A percentile compares a stretch with the other conserved stretches of the same genome.
phyloP scores from a whole-genome alignment of 2,797 vertebrate species.

The Numenius phaeopus region DNA sequence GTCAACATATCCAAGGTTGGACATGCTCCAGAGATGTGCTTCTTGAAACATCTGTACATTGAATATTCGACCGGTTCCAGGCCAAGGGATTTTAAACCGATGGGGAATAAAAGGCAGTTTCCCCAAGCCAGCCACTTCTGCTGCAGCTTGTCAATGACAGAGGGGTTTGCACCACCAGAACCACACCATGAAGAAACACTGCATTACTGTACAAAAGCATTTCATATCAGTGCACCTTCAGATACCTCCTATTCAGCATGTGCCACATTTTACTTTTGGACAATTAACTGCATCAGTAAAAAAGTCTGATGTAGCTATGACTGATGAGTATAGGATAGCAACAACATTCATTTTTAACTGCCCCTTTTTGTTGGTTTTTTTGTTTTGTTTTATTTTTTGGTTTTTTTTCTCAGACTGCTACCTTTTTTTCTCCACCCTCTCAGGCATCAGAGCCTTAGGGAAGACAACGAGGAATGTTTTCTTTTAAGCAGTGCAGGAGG shows the following conservation, averaged over 20 bases:
- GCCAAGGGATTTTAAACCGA: background rate
- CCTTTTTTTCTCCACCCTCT: background rate
- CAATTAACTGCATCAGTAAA: background rate
- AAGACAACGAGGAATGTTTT: conserved; percentile 18
- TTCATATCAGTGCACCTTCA: accelerated
- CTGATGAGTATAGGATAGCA: background rate
- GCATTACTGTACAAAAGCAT: background rate
- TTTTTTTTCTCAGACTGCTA: background rate
- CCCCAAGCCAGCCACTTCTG: background rate
- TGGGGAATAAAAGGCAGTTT: background rate
- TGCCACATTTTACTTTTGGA: background rate
- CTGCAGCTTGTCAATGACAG: background rate
- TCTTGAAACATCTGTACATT: conserved; percentile 32
- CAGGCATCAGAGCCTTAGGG: background rate
- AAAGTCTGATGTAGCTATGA: background rate
- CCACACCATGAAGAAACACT: accelerated
- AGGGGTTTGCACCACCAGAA: background rate
- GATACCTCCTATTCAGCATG: background rate
- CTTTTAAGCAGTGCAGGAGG: background rate
- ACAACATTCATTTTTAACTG: background rate
- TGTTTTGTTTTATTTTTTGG: no score
- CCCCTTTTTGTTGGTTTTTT: no score
- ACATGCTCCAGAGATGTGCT: conserved; percentile 11
- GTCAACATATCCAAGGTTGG: conserved; percentile 9
- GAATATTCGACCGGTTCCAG: background rate